Evolutionary conservation across 1,140 invertebrate genomes (phyloP), one percentile per base, ranked within the genome.

Genomic region (Drosophila watanabei): DNA sequence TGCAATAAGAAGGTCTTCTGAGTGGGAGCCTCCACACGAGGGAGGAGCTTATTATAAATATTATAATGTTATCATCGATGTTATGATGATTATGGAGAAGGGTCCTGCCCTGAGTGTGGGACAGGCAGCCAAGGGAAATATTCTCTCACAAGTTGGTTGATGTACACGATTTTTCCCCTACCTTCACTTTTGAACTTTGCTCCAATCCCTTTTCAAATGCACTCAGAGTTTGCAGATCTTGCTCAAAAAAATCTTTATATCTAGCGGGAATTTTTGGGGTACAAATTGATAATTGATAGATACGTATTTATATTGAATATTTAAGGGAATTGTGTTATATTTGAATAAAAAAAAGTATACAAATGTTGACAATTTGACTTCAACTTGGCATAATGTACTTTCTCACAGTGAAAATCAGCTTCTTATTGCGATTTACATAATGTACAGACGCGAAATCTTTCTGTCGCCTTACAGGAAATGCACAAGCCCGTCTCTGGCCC

Each of bases 361-460:
- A 24, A 24, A 24, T 24, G 24, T 24, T 24, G 24, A 24, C 24
- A n/a, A n/a, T n/a, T n/a, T n/a, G n/a, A n/a, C n/a, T n/a, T n/a
- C n/a, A n/a, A n/a, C n/a, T n/a, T n/a, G 24, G 3, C 24, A 24
- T 3, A 24, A 24, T 24, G 24, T 24, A 24, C 24, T 24, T 39
- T 20, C 14, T 56, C 33, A 5, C 52, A 56, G 52, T 56, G 52
- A 11, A 35, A 5, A 5, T 35, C 30, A 18, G 68, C 80, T 89
- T 79, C 75, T 81, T 79, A 78, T 84, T 84, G 78, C 78, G 85
- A 89, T 89, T 89, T 90, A 82, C 86, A 89, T 89, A 89, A 89
- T 82, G 56, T 79, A 24, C 43, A 71, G 52, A 51, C 43, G 59
- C 51, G 37, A 84, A 72, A 62, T 68, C 58, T 59, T 73, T 79